phyloP scores from a whole-genome alignment of 2,888 invertebrate species.

The Strigamia maritima region DNA sequence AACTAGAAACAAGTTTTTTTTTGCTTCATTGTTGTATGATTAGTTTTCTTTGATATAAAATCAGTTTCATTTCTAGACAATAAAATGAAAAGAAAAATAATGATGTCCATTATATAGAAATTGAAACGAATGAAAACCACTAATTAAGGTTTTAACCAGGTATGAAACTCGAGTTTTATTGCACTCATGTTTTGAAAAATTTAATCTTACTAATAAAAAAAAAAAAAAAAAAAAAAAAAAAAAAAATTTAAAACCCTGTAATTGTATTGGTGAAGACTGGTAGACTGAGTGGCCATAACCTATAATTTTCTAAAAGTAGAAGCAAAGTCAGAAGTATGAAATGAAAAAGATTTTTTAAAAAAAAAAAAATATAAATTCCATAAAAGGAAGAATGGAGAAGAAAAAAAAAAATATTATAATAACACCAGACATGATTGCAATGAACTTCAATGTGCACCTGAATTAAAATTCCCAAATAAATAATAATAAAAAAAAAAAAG shows the following conservation, averaged over 20 bases:
- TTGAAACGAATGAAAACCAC: not conserved
- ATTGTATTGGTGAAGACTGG: not conserved
- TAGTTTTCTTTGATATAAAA: too few species aligned
- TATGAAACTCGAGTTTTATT: not conserved
- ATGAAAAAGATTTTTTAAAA: constrained; percentile 4
- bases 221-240: not conserved
- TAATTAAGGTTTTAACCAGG: not conserved
- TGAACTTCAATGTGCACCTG: too few species aligned
- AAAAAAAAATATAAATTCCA: not conserved
- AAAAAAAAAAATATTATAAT: too few species aligned
- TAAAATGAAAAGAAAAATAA: not conserved
- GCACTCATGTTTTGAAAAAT: not conserved
- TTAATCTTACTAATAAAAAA: not conserved
- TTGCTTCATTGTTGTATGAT: too few species aligned
- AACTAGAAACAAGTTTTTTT: too few species aligned
- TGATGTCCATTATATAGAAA: not conserved
- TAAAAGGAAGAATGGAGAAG: not conserved
- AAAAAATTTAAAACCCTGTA: not conserved
- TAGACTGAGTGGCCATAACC: not conserved
- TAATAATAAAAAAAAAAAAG: not conserved
- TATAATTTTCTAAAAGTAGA: constrained; percentile 4
- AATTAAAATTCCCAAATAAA: not conserved
- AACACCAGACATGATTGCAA: too few species aligned
- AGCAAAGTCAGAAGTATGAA: not conserved
- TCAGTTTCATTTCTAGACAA: too few species aligned